Conservation (phyloP, 2,888 invertebrate genomes). For the Bimastos eiseni region DNA sequence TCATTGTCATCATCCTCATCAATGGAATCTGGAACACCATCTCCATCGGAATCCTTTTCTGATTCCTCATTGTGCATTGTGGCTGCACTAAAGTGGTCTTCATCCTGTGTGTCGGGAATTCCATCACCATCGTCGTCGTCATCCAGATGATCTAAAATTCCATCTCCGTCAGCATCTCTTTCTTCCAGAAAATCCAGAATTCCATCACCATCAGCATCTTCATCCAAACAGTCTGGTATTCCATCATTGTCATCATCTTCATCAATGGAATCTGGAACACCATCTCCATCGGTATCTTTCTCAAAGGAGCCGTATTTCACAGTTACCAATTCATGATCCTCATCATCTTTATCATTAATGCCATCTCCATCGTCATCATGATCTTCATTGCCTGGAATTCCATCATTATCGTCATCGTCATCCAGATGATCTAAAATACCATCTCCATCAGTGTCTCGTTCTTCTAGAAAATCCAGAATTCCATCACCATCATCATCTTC, state of each 20-base stretch:
- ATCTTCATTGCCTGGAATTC: conserved; percentile 49
- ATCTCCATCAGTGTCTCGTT: conserved; percentile 28
- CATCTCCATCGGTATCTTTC: conserved; percentile 48
- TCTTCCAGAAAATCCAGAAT: conserved; percentile 40
- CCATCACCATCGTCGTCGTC: conserved; percentile 43
- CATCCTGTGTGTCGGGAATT: conserved; percentile 29
- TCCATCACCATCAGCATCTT: neutral
- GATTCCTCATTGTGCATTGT: conserved; percentile 52
- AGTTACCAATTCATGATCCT: conserved; percentile 43
- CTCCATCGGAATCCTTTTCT: conserved; percentile 33
- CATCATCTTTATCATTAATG: conserved; percentile 42
- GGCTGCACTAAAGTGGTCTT: conserved; percentile 44
- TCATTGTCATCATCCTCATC: conserved; percentile 40
- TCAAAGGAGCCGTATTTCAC: no score
- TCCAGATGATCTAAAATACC: conserved; percentile 37
- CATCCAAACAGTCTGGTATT: conserved; percentile 44
- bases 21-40: conserved; percentile 30
- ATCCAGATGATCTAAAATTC: conserved; percentile 42
- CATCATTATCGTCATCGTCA: conserved; percentile 43
- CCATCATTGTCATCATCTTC: conserved; percentile 37
- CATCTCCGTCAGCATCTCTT: conserved; percentile 42
- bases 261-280: conserved; percentile 29
- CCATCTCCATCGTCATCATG: conserved; percentile 40
- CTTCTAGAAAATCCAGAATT: conserved; percentile 32
- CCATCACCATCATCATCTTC: conserved; percentile 42